These are phyloP conservation scores for Heliconius ethilla DNA, from an alignment of 2,888 invertebrate species.

Conservation along the genomic window DNA sequence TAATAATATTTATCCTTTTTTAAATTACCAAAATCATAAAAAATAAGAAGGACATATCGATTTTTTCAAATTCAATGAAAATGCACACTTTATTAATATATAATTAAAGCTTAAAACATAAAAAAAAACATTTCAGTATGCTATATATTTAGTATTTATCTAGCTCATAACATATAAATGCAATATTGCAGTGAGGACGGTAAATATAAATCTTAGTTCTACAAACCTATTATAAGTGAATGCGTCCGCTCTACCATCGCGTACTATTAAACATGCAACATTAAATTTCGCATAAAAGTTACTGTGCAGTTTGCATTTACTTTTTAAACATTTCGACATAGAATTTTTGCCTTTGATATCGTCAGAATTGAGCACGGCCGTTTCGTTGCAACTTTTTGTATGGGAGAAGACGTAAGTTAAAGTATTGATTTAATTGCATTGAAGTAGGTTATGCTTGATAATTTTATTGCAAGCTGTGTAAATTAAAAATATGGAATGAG, in stretches of 20 bases:
- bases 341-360: conserved; percentile 60
- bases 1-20: no score
- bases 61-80: no score
- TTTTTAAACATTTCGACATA: conserved; percentile 64
- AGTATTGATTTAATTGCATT: conserved; percentile 40
- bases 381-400: conserved; percentile 42
- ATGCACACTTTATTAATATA: no score
- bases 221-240: conserved; percentile 29
- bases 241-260: conserved; percentile 31
- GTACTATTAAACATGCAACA: conserved; percentile 34
- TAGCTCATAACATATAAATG: conserved; percentile 31
- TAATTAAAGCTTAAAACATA: no score
- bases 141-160: conserved; percentile 1
- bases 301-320: conserved; percentile 44
- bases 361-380: conserved; percentile 39
- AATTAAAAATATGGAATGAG: no score
- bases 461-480: neutral
- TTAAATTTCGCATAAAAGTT: conserved; percentile 65
- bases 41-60: no score
- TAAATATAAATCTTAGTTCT: conserved; percentile 31
- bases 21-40: no score
- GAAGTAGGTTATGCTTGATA: conserved; percentile 25
- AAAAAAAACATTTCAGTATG: no score
- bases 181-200: conserved; percentile 17
- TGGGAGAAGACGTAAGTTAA: conserved; percentile 48